Percentiles rank a stretch among this genome's conserved stretches.
Conservation (phyloP, 2,797 vertebrate genomes). For the Enteromius viviparus region DNA sequence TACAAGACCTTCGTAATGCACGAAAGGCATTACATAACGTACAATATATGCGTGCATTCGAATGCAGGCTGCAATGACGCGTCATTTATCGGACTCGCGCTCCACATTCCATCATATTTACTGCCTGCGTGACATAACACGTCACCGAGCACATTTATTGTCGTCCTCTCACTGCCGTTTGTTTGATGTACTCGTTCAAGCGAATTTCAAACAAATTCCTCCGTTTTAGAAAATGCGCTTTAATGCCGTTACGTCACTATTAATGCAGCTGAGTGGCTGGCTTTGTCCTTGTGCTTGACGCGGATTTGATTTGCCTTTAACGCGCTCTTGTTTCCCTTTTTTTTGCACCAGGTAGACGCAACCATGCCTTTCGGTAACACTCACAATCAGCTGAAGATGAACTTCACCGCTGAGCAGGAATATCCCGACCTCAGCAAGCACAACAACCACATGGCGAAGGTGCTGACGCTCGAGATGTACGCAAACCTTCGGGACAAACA, state of each 20-base stretch:
- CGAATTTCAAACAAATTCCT: constrained; percentile 18
- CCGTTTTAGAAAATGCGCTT: constrained; percentile 31
- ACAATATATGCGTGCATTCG: background rate
- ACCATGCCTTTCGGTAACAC: constrained; percentile 95
- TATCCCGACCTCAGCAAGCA: constrained; percentile 85
- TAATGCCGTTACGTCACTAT: constrained; percentile 54
- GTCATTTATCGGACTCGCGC: background rate
- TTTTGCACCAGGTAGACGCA: constrained; percentile 66
- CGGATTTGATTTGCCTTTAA: constrained; percentile 24
- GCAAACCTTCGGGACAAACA: constrained; percentile 81
- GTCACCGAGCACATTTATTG: background rate
- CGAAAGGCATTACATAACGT: background rate
- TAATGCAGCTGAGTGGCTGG: constrained; percentile 43
- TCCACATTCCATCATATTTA: constrained; percentile 49
- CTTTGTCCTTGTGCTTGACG: constrained; percentile 11
- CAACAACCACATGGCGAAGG: constrained; percentile 90
- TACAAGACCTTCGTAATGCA: background rate
- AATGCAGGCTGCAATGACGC: background rate
- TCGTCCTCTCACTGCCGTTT: background rate
- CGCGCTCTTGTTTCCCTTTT: constrained; percentile 9
- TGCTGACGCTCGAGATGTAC: constrained; percentile 83
- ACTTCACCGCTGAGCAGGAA: constrained; percentile 83
- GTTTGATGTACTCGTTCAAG: background rate
- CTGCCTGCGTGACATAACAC: constrained; percentile 7
- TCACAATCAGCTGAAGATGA: constrained; percentile 91